These are phyloP conservation scores for Coptodon bakossiorum DNA, from an alignment of 2,113 vertebrate genomes.

Conservation along the genomic window DNA sequence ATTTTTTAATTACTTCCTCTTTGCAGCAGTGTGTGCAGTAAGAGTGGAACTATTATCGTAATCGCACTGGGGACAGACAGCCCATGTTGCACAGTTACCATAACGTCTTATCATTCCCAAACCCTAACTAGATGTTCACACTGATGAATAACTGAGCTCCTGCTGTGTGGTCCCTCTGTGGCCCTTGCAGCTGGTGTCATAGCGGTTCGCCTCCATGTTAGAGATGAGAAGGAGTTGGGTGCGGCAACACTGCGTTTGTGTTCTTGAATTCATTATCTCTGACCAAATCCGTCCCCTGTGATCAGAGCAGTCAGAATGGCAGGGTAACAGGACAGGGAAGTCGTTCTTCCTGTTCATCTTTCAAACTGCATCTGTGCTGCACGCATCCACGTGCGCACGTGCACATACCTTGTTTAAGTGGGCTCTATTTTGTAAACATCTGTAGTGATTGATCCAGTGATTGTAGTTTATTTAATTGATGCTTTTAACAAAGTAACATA, in stretches of 20 bases:
- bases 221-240: slow-evolving; percentile 43
- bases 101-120: slow-evolving; percentile 49
- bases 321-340: slow-evolving; percentile 3
- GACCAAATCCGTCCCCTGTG: slow-evolving; percentile 54
- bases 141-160: slow-evolving; percentile 41
- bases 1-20: neutral
- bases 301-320: slow-evolving; percentile 33
- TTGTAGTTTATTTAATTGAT: neutral
- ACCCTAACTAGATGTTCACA: slow-evolving; percentile 60
- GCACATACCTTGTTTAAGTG: neutral
- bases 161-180: slow-evolving; percentile 56
- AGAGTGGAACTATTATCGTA: neutral
- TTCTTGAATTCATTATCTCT: slow-evolving; percentile 61
- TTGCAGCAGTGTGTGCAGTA: neutral
- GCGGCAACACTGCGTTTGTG: slow-evolving; percentile 33
- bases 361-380: neutral
- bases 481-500: neutral
- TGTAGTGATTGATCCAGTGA: neutral
- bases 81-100: neutral
- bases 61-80: slow-evolving; percentile 12
- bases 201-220: slow-evolving; percentile 44
- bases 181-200: slow-evolving; percentile 44
- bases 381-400: neutral
- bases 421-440: neutral
- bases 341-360: neutral